Base-by-base conservation (phyloP, 2,888 invertebrate species). In the Bombylius discolor region DNA sequence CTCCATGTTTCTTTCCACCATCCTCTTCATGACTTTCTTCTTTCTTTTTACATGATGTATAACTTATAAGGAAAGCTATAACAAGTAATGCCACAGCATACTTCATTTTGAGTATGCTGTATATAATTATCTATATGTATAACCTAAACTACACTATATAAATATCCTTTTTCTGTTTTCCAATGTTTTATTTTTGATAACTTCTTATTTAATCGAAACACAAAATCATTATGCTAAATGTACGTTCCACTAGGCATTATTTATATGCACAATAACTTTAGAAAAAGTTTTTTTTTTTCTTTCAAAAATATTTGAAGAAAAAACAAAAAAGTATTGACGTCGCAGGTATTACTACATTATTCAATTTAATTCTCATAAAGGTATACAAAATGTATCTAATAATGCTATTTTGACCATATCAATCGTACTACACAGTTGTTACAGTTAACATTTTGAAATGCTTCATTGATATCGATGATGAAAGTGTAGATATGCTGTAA, bases 21-120 rank as follows among this genome's bases (percentile, higher is more conserved):
- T 71, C 69, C 60, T 73, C 69, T 62, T 74, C 67, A 57, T 70
- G 68, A 42, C 70, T 66, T 31, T 71, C 70, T 32, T 68, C 65
- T 57, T 70, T 66, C 59, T 72, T 67, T 58, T 69, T 68, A 49
- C 67, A 66, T 45, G 67, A 61, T 46, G 59, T 62, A 54, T 58
- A 63, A 14, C 65, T 63, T 39, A 68, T 61, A 52, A 73, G 60
- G 46, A 70, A 63, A 12, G 63, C 65, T 58, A 70, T 60, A 55
- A 71, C 58, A 44, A 70, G 57, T 49, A 71, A 55, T 36, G 60
- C 47, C 9, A 59, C 59, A 34, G 67, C 59, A 48, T 56, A 50
- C 53, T 46, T 57, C 57, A 57, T 57, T 42, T 47, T 48, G 23
- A 23, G 23, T 23, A 23, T 23, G 23, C 23, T 23, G 23, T 23